These are phyloP conservation scores for Laticauda laticaudata DNA, from an alignment of 2,113 vertebrate genomes.

Conservation along the genomic window DNA sequence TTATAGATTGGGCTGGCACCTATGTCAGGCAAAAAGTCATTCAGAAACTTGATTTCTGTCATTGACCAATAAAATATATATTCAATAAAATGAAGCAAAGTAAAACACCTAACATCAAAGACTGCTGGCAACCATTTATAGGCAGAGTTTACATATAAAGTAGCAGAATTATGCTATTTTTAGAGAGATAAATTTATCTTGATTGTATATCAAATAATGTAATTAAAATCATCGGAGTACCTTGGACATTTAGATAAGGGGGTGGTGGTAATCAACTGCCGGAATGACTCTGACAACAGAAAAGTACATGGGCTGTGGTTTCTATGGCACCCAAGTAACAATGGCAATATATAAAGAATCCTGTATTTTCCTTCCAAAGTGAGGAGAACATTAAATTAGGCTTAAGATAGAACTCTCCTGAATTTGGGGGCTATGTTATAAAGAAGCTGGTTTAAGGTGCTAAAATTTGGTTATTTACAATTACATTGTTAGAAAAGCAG, in stretches of 20 bases:
- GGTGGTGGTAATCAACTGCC: not conserved
- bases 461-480: not conserved
- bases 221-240: not conserved
- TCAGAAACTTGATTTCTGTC: not conserved
- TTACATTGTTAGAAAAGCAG: not conserved
- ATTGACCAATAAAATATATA: not conserved
- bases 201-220: not conserved
- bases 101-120: not conserved
- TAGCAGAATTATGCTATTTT: not conserved
- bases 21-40: not conserved
- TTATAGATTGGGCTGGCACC: not conserved
- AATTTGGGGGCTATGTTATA: not conserved
- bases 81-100: not conserved
- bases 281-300: not conserved
- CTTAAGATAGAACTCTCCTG: not conserved
- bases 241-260: not conserved
- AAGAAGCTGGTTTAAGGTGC: too few species aligned
- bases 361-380: not conserved
- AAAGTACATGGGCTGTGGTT: not conserved
- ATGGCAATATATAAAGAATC: not conserved
- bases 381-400: not conserved
- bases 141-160: not conserved
- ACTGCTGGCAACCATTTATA: not conserved
- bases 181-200: not conserved
- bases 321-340: not conserved